Evolutionary conservation across 2,113 vertebrate genomes (phyloP).

Genomic region (Percina caprodes): DNA sequence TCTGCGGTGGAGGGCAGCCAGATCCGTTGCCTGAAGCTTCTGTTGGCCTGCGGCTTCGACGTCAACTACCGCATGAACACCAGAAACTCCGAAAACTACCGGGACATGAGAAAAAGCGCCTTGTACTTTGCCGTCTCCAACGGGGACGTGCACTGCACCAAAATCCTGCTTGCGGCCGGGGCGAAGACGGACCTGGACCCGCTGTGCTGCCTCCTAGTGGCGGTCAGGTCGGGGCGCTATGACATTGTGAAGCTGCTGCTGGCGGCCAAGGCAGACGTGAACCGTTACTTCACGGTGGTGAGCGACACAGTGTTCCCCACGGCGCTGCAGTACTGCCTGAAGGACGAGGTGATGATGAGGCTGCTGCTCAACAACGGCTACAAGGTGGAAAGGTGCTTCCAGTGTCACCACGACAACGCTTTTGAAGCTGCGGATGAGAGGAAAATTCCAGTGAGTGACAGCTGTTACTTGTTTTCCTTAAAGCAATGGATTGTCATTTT

Average conservation of each 20-base stretch:
- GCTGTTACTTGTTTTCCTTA: background rate
- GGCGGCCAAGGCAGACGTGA: constrained; percentile 86
- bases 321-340: constrained; percentile 90
- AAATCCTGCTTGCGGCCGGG: constrained; percentile 84
- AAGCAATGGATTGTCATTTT: background rate
- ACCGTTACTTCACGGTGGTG: constrained; percentile 89
- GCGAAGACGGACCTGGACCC: constrained; percentile 89
- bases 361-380: constrained; percentile 90
- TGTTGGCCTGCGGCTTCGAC: constrained; percentile 86
- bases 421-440: background rate
- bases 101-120: constrained; percentile 85
- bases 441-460: constrained; percentile 64
- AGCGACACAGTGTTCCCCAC: constrained; percentile 90
- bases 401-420: constrained; percentile 43
- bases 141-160: constrained; percentile 85
- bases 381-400: constrained; percentile 77
- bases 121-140: constrained; percentile 90
- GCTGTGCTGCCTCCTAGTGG: constrained; percentile 89
- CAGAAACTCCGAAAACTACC: constrained; percentile 86
- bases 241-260: constrained; percentile 89
- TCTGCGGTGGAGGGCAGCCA: constrained; percentile 89
- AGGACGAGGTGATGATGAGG: constrained; percentile 91
- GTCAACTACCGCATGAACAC: constrained; percentile 85
- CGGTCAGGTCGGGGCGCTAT: constrained; percentile 86
- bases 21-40: constrained; percentile 85